Evolutionary conservation across 2,888 invertebrate genomes (phyloP), one percentile per base, ranked within the genome.

Genomic region (Brenthis daphne): DNA sequence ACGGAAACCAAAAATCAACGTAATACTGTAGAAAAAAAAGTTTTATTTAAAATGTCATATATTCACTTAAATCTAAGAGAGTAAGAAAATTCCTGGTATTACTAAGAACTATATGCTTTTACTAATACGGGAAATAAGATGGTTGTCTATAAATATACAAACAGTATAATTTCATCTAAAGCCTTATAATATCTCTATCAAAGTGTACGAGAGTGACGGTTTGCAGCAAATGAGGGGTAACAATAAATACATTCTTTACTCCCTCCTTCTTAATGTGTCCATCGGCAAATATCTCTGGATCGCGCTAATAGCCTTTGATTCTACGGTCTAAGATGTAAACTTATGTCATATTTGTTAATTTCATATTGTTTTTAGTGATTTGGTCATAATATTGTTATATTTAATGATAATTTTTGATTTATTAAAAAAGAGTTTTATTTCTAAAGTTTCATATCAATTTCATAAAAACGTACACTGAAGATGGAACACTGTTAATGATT

Each of bases 281-380:
- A 77, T 78, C 77, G 77, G 76, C 77, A 77, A 82, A 82, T 78
- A 83, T 83, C 80, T 75, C 73, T 73, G 81, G 81, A 80, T 80
- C 82, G 80, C 76, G 77, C 79, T 85, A 82, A 82, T 83, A 80
- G 80, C 80, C 75, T 74, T 77, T 80, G 74, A 74, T 63, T 24
- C 69, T 8, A 5, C 69, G 77, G 74, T 50, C 29, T 71, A 76
- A 77, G 70, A 16, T 68, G 66, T 0, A 67, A 64, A 58, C 24
- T 56, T 48, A 61, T 1, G 5, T 13, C 16, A n/a, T 56, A 51
- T 51, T 13, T 43, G 3, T 13, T 33, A 33, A 16, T 57, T 57
- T 50, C 57, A 14, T 37, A 33, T 4, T 37, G 37, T 37, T 24
- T 29, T 8, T 43, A 43, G 8, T 11, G 37, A 43, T 43, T 43